Evolutionary conservation across 2,797 vertebrate genomes (phyloP).

Genomic region (Perdix hodgsoniae): DNA sequence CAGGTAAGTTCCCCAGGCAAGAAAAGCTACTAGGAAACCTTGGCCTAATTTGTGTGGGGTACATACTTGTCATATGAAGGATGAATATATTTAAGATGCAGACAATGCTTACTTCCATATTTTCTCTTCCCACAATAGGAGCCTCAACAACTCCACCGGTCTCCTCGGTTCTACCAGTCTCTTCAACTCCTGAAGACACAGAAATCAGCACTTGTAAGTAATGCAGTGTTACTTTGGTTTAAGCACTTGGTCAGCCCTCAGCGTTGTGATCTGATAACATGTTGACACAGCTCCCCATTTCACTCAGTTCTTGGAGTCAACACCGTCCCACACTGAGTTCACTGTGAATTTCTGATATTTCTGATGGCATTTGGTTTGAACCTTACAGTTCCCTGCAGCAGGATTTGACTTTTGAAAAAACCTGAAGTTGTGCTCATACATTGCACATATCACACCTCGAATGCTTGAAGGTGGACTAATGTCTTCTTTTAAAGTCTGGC

Average conservation of each 20-base stretch:
- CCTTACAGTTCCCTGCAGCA: neutral
- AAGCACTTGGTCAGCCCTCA: neutral
- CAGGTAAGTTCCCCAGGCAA: neutral
- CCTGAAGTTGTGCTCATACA: rapidly evolving
- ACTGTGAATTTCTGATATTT: neutral
- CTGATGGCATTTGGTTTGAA: neutral
- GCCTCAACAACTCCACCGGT: neutral
- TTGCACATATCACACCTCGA: neutral
- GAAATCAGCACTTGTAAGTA: neutral
- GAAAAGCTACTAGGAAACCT: neutral
- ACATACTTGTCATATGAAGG: neutral
- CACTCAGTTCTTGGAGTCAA: neutral
- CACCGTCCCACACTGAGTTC: neutral
- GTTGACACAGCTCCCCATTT: neutral
- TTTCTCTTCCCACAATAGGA: neutral
- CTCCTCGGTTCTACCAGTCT: neutral
- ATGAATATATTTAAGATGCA: neutral
- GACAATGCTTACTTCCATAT: neutral
- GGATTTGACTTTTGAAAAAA: neutral
- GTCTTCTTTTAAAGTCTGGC: neutral
- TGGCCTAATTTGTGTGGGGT: neutral
- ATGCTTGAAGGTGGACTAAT: neutral
- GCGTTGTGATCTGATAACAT: neutral
- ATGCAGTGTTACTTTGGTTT: neutral
- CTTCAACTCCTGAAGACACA: neutral